Base-by-base conservation (phyloP, 2,113 vertebrate species). In the Cyprinodon brontotheroides region DNA sequence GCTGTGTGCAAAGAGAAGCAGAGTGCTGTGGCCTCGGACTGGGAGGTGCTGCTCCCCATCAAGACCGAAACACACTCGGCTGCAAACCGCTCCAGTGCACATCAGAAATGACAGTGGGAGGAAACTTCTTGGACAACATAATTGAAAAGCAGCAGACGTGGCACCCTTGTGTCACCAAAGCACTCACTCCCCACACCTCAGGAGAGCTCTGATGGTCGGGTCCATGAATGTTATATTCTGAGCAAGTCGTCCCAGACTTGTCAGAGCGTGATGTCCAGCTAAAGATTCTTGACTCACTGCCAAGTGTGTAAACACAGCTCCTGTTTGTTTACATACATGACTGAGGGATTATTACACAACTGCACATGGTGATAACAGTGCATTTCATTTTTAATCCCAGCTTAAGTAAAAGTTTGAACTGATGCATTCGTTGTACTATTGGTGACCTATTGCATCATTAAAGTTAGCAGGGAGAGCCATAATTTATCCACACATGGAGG, bases 161-260 rank as follows among this genome's bases (percentile, higher is more conserved):
- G 67, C 72, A 67, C 72, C 65, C 65, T 75, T 47, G 77, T 81
- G 73, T 71, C 83, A 75, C 80, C 72, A 48, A 60, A 65, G 61
- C 65, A 78, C 69, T 87, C 70, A 2, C 61, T 73, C 75, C 83
- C 74, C 81, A 77, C 50, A 84, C 74, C 72, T 73, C 38, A 12
- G 64, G 71, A 37, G 40, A 4, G 39, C 83, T 77, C 64, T 69
- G 75, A 70, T 68, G 72, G 57, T 74, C 20, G 39, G 10, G 20
- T 3, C 63, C 68, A 89, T 89, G 70, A 86, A 88, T 90, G 83
- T 86, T 87, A 79, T 74, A 85, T 77, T 67, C n/a, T 60, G 68
- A 61, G 39, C 13, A 59, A 63, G 75, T 15, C 78, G 86, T 73
- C 47, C 57, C 64, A 61, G 68, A 63, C 74, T 71, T 76, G 72